Conservation (phyloP, 2,797 vertebrate species). For the Amblyopsis hoosieri region DNA sequence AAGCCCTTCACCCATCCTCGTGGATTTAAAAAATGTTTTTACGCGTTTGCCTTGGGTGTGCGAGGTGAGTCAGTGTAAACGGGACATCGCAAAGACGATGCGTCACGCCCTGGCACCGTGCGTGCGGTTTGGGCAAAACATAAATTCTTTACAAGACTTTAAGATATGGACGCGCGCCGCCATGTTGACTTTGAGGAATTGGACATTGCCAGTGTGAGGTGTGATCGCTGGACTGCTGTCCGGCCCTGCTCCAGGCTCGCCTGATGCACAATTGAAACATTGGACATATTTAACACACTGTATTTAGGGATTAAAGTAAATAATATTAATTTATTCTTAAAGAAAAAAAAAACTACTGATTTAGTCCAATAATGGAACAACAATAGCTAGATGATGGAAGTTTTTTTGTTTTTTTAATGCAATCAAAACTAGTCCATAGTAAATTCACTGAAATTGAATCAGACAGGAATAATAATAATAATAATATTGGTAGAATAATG, state of each 20-base stretch:
- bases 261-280: slow-evolving; percentile 60
- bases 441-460: slow-evolving; percentile 78
- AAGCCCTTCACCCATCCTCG: slow-evolving; percentile 48
- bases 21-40: slow-evolving; percentile 21
- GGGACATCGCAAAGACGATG: slow-evolving; percentile 24
- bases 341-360: slow-evolving; percentile 76
- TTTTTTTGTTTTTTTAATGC: slow-evolving; percentile 62
- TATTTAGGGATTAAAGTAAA: slow-evolving; percentile 85
- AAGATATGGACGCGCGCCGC: slow-evolving; percentile 54
- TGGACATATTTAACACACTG: slow-evolving; percentile 96
- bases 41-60: not conserved
- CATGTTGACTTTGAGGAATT: slow-evolving; percentile 27
- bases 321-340: slow-evolving; percentile 99
- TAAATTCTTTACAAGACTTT: slow-evolving; percentile 38
- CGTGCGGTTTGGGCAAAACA: slow-evolving; percentile 33
- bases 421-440: slow-evolving; percentile 49
- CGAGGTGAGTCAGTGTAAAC: slow-evolving; percentile 26
- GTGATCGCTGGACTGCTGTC: slow-evolving; percentile 51
- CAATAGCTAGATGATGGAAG: slow-evolving; percentile 75
- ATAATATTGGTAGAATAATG: slow-evolving; percentile 42
- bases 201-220: slow-evolving; percentile 44
- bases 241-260: slow-evolving; percentile 19
- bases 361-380: slow-evolving; percentile 71
- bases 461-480: slow-evolving; percentile 29
- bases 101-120: slow-evolving; percentile 25